Evolutionary conservation across 2,797 vertebrate genomes (phyloP), one percentile per base, ranked within the genome.

Genomic region (Allobates femoralis): DNA sequence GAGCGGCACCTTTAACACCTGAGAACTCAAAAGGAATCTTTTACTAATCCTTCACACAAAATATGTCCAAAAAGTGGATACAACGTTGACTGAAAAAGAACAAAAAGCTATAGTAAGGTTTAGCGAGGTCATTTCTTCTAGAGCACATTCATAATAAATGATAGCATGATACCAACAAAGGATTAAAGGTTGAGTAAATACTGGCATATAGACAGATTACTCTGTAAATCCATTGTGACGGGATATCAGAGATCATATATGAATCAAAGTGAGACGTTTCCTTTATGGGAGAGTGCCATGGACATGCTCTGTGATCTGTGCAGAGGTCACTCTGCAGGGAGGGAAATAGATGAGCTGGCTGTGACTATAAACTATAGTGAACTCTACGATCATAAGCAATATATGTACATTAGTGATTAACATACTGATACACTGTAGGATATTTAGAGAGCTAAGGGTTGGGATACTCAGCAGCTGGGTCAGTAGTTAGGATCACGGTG

Each of bases 1-100:
- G 55, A 79, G 51, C n/a, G 15, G 10, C 21, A 73, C 75, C 75
- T 73, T 77, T 79, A 73, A 71, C 37, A 34, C 37, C 58, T 23
- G 37, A 53, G 50, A 37, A 32, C 19, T 77, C 46, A 28, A 66
- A 64, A n/a, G 23, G 15, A 15, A 55, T 69, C 41, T 28, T 62
- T 53, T 69, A 55, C 50, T 81, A 69, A 55, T 71, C 30, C 3
- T 4, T 55, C 77, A 62, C n/a, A 41, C 23, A 60, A 79, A 41
- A n/a, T 15, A 5, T 79, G 32, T 60, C 28, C 56, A 62, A 41
- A 79, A 21, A 79, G 41, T 73, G 69, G 11, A 46, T 26, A 73
- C 26, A 73, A 73, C 21, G 26, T 73, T 28, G 23, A 6, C 69
- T 73, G 12, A 26, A 73, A 50, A 21, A 73, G 69, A 46, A 15